These are phyloP conservation scores for Chironex yamaguchii DNA, from an alignment of 30 jellyfish, hydroid and myxozoan species.

Conservation along the genomic window DNA sequence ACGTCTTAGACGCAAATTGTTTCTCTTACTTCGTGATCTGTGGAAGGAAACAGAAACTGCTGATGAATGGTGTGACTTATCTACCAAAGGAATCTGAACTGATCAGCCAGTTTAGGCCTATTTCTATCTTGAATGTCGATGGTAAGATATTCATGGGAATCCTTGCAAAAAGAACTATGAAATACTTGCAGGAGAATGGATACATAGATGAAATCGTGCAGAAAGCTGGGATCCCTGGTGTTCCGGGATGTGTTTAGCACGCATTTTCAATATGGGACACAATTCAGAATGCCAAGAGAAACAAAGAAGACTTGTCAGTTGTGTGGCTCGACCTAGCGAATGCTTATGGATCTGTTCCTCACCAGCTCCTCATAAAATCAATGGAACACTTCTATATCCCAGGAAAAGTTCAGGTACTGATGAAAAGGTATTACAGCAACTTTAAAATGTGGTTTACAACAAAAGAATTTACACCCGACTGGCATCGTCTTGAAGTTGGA, in stretches of 20 bases:
- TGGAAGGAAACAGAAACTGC: not conserved
- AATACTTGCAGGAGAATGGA: not conserved
- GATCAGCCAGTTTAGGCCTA: not conserved
- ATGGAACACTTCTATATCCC: conserved; percentile 3
- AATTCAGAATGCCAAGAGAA: not conserved
- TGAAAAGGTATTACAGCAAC: not conserved
- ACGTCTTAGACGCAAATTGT: not conserved
- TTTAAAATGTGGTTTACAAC: not conserved
- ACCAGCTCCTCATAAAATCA: not conserved
- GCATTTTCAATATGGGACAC: not conserved
- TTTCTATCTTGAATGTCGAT: not conserved
- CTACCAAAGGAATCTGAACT: conserved; percentile 1
- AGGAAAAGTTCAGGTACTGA: not conserved
- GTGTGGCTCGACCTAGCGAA: not conserved
- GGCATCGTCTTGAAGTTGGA: conserved; percentile 23
- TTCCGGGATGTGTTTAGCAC: not conserved
- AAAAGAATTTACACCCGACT: not conserved
- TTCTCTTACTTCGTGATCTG: not conserved
- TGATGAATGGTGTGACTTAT: not conserved
- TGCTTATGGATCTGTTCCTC: not conserved
- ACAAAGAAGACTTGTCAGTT: not conserved
- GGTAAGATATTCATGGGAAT: conserved; percentile 5
- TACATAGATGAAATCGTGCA: conserved; percentile 2
- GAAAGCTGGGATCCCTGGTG: conserved; percentile 8
- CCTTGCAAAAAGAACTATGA: not conserved